Evolutionary conservation across 2,797 vertebrate species (phyloP).

Genomic region (Amblyraja radiata): DNA sequence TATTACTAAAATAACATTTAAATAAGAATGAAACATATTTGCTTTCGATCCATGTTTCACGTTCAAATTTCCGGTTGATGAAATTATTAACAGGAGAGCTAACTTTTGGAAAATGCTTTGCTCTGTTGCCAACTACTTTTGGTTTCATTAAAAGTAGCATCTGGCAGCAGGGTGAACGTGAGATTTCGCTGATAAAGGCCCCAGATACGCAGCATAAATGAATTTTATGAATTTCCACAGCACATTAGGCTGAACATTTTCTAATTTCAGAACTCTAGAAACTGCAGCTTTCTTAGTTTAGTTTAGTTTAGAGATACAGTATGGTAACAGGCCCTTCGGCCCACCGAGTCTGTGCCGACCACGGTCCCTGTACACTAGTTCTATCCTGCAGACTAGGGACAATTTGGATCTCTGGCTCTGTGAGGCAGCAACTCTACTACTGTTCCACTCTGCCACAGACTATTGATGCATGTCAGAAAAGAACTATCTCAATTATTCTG

Average conservation of each 20-base stretch:
- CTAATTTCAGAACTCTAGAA: background rate
- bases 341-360: too few relatives aligned
- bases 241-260: background rate
- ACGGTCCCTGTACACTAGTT: too few relatives aligned
- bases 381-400: too few relatives aligned
- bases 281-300: background rate
- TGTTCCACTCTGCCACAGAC: background rate
- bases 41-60: background rate
- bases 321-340: too few relatives aligned
- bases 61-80: background rate
- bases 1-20: background rate
- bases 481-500: background rate
- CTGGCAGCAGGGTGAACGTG: background rate
- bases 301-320: too few relatives aligned
- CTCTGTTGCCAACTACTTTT: background rate
- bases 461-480: background rate
- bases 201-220: background rate
- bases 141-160: background rate
- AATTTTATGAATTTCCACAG: background rate
- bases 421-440: too few relatives aligned
- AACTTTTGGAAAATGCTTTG: background rate
- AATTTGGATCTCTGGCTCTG: too few relatives aligned
- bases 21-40: background rate
- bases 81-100: background rate
- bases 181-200: background rate